Evolutionary conservation across 1,140 invertebrate species (phyloP).

Genomic region (Trachymyrmex septentrionalis): DNA sequence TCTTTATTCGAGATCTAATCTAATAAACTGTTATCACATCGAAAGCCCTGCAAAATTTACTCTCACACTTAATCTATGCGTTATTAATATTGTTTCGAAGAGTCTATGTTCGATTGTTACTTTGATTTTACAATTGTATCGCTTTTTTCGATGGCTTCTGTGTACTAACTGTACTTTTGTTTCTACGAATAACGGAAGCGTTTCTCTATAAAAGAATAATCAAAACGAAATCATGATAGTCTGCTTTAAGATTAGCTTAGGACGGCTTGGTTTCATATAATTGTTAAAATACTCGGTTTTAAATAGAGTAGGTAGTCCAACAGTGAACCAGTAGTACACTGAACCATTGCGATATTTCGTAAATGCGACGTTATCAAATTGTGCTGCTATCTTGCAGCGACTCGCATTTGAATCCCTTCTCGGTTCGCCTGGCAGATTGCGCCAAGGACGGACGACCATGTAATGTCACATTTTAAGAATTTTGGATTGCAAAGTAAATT

Average conservation of each 20-base stretch:
- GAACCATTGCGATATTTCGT: no score
- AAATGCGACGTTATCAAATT: no score
- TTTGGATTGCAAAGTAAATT: no score
- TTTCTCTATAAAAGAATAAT: slow-evolving; percentile 22
- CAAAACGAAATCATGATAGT: slow-evolving; percentile 16
- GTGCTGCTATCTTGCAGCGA: no score
- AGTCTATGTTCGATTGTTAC: slow-evolving; percentile 53
- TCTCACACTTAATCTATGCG: slow-evolving; percentile 38
- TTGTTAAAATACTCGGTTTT: slow-evolving; percentile 24
- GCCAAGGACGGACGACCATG: no score
- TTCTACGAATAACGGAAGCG: background rate
- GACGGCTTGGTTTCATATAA: slow-evolving; percentile 65
- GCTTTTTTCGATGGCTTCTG: slow-evolving; percentile 43
- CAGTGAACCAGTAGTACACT: no score
- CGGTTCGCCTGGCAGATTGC: no score
- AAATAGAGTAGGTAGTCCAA: background rate
- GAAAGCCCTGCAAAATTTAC: slow-evolving; percentile 68
- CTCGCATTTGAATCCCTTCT: no score
- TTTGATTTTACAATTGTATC: slow-evolving; percentile 61
- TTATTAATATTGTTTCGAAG: slow-evolving; percentile 41
- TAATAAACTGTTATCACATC: slow-evolving; percentile 66
- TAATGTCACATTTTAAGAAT: no score
- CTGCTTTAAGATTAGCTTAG: slow-evolving; percentile 40
- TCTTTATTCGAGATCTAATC: slow-evolving; percentile 32
- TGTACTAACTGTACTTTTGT: slow-evolving; percentile 37